Evolutionary conservation across 2,113 vertebrate genomes (phyloP), one percentile per base, ranked within the genome.

Genomic region (Beaufortia kweichowensis): DNA sequence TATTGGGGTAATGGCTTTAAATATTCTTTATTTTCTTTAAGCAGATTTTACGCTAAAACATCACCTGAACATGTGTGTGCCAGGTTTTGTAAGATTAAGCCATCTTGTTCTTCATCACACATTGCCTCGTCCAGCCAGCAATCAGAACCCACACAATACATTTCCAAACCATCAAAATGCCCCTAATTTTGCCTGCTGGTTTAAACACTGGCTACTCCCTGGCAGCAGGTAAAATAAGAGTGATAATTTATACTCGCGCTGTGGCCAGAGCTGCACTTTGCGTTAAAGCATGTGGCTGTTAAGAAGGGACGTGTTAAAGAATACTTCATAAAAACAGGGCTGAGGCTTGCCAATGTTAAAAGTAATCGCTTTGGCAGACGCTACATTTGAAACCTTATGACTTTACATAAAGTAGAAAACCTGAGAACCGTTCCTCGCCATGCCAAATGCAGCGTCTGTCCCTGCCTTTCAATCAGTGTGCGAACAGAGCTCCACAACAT

Each of bases 111-210:
- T 57, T 77, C 60, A 73, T 74, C 80, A 75, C 3, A 33, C 66
- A 7, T 24, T 67, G 9, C 35, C 8, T 39, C 35, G 11, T 39
- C 41, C 56, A 26, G 56, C 33, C 55, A 74, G 43, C 80, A 63
- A 70, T 83, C 64, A 64, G 19, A 59, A 77, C 77, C 69, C 60
- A 80, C 83, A 86, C 84, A 77, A 87, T 84, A 84, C 76, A 85
- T 86, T 79, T 85, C 80, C 84, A 84, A 80, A 88, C 83, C 81
- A 82, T 46, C 78, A 79, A 66, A 88, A 87, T 81, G 82, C 81
- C 41, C 70, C 77, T 60, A 80, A 85, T 84, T 88, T 90, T 89
- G 90, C 81, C 89, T 87, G 86, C 88, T 88, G 87, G 83, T 85
- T 84, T 79, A 62, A 85, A 89, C 87, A 87, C 85, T 87, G 86